Conservation (phyloP, 2,888 invertebrate species). For the Argynnis bischoffii region DNA sequence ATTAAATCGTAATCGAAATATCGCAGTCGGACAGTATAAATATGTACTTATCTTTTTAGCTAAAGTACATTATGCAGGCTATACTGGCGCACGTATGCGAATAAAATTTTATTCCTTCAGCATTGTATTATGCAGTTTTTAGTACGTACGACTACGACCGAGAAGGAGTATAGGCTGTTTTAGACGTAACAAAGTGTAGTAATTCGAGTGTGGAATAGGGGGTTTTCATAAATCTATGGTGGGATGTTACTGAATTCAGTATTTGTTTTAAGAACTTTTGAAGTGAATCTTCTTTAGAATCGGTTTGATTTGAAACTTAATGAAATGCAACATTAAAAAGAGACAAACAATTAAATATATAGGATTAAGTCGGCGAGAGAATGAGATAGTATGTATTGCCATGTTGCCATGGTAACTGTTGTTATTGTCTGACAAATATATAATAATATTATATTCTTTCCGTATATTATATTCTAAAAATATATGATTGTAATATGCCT, state of each 20-base stretch:
- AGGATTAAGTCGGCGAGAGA: no score
- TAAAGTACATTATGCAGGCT: constrained; percentile 78
- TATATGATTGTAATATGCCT: no score
- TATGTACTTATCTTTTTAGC: constrained; percentile 81
- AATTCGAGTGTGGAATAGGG: constrained; percentile 62
- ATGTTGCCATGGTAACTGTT: no score
- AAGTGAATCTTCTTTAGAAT: no score
- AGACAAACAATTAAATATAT: no score
- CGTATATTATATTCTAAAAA: no score
- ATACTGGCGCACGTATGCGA: constrained; percentile 73
- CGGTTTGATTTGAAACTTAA: no score
- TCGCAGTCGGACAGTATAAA: constrained; percentile 77
- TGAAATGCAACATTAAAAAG: no score
- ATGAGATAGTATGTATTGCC: no score
- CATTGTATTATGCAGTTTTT: constrained; percentile 68
- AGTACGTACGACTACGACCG: constrained; percentile 59
- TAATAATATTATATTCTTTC: no score
- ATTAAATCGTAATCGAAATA: constrained; percentile 83
- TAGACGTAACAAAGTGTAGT: constrained; percentile 70
- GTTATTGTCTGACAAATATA: no score
- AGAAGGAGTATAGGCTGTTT: constrained; percentile 61
- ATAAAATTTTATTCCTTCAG: constrained; percentile 79
- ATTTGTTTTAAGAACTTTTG: no score
- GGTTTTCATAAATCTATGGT: constrained; percentile 58
- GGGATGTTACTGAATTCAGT: constrained; percentile 18